phyloP scores from a whole-genome alignment of 1,140 invertebrate genomes.

The Calephelis nemesis region DNA sequence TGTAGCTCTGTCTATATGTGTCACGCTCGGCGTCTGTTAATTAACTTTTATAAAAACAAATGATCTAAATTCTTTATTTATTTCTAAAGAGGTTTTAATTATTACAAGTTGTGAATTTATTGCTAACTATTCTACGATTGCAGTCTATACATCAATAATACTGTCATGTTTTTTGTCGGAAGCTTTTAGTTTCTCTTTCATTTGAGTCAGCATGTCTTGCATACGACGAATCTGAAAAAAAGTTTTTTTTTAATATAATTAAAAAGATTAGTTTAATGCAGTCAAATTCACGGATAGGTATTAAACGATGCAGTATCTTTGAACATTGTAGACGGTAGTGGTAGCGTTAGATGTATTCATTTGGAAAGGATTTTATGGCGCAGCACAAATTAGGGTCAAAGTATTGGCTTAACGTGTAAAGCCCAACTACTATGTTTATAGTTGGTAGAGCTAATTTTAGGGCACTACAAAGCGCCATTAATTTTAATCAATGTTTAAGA shows the following conservation, averaged over 20 bases:
- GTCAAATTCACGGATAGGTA: background rate
- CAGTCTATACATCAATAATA: slow-evolving; percentile 88
- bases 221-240: slow-evolving; percentile 90
- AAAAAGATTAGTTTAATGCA: background rate
- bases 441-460: too few relatives aligned
- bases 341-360: too few relatives aligned
- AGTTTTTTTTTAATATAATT: slow-evolving; percentile 6
- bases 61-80: slow-evolving; percentile 63
- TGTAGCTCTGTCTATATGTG: too few relatives aligned
- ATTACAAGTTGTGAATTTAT: slow-evolving; percentile 25
- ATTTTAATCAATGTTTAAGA: too few relatives aligned
- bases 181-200: slow-evolving; percentile 96
- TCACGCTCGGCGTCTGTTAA: background rate
- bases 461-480: too few relatives aligned
- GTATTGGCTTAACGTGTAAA: too few relatives aligned
- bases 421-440: too few relatives aligned
- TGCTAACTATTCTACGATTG: slow-evolving; percentile 44
- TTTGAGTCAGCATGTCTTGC: slow-evolving; percentile 97
- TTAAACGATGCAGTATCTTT: too few relatives aligned
- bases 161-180: slow-evolving; percentile 89
- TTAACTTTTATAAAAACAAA: background rate
- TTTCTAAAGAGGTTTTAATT: slow-evolving; percentile 58
- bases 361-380: too few relatives aligned
- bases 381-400: too few relatives aligned
- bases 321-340: too few relatives aligned